Evolutionary conservation across 2,797 vertebrate genomes (phyloP).

Genomic region (Anguilla marmorata): DNA sequence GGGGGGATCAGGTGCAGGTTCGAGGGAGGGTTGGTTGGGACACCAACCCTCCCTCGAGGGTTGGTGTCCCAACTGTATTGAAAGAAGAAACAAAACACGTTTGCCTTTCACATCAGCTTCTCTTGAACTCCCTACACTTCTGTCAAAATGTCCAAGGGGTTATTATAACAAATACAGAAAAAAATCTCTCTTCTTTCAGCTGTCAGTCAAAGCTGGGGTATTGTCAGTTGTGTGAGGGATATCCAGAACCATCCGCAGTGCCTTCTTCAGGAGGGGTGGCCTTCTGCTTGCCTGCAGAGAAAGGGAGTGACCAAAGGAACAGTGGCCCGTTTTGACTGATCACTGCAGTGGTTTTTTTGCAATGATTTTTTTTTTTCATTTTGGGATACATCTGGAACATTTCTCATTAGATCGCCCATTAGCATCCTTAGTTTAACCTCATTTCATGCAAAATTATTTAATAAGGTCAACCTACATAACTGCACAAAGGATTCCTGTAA

Average conservation of each 20-base stretch:
- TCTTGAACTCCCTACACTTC: constrained; percentile 2
- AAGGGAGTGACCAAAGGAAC: background rate
- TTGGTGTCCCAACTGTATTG: too few relatives aligned
- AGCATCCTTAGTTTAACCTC: background rate
- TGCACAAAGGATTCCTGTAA: constrained; percentile 17
- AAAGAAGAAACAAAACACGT: constrained; percentile 16
- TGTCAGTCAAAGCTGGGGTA: constrained; percentile 22
- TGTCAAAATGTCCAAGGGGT: background rate
- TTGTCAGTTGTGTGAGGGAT: constrained; percentile 4
- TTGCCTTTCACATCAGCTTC: constrained; percentile 19
- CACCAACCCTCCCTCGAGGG: too few relatives aligned
- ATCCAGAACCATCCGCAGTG: constrained; percentile 25
- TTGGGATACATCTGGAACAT: background rate
- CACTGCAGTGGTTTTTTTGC: background rate
- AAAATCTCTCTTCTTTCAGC: background rate
- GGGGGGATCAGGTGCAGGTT: background rate
- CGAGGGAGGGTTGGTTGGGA: background rate
- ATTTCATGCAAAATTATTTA: background rate
- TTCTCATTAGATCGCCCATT: constrained; percentile 3
- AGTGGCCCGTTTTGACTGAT: background rate
- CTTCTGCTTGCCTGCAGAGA: constrained; percentile 17
- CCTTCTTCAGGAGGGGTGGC: constrained; percentile 25
- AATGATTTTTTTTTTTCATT: background rate
- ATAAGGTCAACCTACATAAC: constrained; percentile 1
- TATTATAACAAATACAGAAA: background rate